These are phyloP conservation scores for Dreissena rostriformis DNA, from an alignment of 1,140 invertebrate genomes.

Conservation along the genomic window DNA sequence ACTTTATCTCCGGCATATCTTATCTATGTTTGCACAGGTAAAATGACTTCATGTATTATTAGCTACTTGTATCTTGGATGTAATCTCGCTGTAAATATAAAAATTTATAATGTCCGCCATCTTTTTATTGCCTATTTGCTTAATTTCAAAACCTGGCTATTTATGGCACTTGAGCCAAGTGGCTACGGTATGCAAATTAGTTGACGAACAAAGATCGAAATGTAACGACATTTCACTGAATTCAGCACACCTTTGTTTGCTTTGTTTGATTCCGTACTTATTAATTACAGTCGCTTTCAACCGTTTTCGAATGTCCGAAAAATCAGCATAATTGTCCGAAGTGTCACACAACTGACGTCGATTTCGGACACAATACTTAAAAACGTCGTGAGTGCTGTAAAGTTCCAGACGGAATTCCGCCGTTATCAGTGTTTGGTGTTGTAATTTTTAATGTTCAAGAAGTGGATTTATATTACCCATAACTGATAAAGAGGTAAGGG, in stretches of 20 bases:
- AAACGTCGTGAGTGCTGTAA: neutral
- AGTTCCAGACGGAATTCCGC: neutral
- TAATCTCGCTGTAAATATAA: slow-evolving; percentile 36
- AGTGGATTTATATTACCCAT: slow-evolving; percentile 49
- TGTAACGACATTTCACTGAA: slow-evolving; percentile 8
- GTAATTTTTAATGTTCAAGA: slow-evolving; percentile 43
- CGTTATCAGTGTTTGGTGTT: slow-evolving; percentile 21
- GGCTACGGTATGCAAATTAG: slow-evolving; percentile 54
- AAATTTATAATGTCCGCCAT: slow-evolving; percentile 57
- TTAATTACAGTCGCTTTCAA: no score
- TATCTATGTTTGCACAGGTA: slow-evolving; percentile 56
- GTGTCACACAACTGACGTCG: neutral
- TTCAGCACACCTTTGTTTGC: neutral
- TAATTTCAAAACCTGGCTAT: slow-evolving; percentile 36
- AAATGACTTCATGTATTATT: slow-evolving; percentile 57
- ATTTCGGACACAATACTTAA: neutral
- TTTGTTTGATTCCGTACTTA: neutral
- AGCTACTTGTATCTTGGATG: slow-evolving; percentile 47
- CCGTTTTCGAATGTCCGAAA: no score
- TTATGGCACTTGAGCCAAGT: slow-evolving; percentile 42
- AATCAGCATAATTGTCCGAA: neutral
- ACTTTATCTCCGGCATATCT: slow-evolving; percentile 54
- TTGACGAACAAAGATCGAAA: slow-evolving; percentile 38
- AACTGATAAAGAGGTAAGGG: slow-evolving; percentile 53
- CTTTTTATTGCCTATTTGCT: slow-evolving; percentile 55